Percentiles rank a stretch among this genome's conserved stretches.
phyloP scores from a whole-genome alignment of 2,888 invertebrate genomes.

The Nymphalis urticae region DNA sequence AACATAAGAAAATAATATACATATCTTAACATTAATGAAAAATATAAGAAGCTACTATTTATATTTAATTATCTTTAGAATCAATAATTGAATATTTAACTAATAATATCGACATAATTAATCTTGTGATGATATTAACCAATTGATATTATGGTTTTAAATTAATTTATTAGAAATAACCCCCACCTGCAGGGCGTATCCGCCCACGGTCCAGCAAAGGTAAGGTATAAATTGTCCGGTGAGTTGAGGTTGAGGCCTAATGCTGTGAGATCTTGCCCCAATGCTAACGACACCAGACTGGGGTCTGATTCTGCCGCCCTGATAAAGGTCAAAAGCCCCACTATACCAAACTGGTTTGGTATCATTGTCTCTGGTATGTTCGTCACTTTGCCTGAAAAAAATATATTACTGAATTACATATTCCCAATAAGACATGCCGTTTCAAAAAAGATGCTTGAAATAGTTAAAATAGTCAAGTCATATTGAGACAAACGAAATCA shows the following conservation, averaged over 20 bases:
- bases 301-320: conserved; percentile 98
- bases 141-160: background rate
- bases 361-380: conserved; percentile 99
- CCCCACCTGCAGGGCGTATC: conserved; percentile 93
- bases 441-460: background rate
- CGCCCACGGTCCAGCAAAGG: conserved; percentile 99
- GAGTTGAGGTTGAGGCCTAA: conserved; percentile 99
- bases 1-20: too few species aligned
- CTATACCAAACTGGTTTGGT: conserved; percentile 99
- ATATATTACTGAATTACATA: conserved; percentile 30
- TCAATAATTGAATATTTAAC: background rate
- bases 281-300: conserved; percentile 96
- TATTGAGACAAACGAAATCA: background rate
- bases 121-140: too few species aligned
- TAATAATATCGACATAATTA: too few species aligned
- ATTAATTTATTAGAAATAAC: background rate
- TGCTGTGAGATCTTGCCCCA: conserved; percentile 98
- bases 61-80: too few species aligned
- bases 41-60: too few species aligned
- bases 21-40: too few species aligned
- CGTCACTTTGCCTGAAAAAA: conserved; percentile 92
- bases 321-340: conserved; percentile 98
- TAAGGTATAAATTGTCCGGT: conserved; percentile 98
- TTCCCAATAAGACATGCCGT: background rate
- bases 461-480: background rate